Base-by-base conservation (phyloP, 2,888 invertebrate species). In the Macrophya alboannulata region DNA sequence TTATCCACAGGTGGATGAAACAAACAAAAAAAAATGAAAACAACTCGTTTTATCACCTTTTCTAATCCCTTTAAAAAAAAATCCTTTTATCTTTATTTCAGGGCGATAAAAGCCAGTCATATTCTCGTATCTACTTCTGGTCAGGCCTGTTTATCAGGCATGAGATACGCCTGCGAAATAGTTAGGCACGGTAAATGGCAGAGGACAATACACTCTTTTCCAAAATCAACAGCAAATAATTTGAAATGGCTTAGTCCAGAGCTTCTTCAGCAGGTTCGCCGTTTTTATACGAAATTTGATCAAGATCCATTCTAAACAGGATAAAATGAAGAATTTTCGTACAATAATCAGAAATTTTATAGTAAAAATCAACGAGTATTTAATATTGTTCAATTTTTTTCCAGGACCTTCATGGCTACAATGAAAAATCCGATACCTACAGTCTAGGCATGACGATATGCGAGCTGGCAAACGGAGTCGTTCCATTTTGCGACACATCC, bases 161-260 rank as follows among this genome's bases (percentile, higher is more conserved):
- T 98, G 84, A 95, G 98, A 17, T 97, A 97, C 91, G 96, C 97
- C 4, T 97, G 96, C 86, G 96, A 96, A 85, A 95, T 97, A 89
- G 94, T 97, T 88, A 94, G 95, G 87, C 96, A 97, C 90, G 98
- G 98, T 1, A 95, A 95, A 89, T 95, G 97, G 91, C 95, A 96
- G 89, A 94, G 94, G 87, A 95, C 95, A 37, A 95, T 98, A 48
- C 97, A 97, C 93, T 96, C 96, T 68, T 96, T 98, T 92, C 97
- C 98, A 0, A 95, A 96, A 0, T 95, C 96, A 2, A 96, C 97
- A 85, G 94, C 95, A 43, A 95, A 95, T 87, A 97, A 97, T 91
- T 94, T 99, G 6, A 97, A 98, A 94, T 99, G 98, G 98, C 95
- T 98, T 17, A 98, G 98, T 90, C 99, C 99, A 0, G 99, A 99